Conservation (phyloP, 2,113 vertebrate species). For the Psilopsiagon aymara region DNA sequence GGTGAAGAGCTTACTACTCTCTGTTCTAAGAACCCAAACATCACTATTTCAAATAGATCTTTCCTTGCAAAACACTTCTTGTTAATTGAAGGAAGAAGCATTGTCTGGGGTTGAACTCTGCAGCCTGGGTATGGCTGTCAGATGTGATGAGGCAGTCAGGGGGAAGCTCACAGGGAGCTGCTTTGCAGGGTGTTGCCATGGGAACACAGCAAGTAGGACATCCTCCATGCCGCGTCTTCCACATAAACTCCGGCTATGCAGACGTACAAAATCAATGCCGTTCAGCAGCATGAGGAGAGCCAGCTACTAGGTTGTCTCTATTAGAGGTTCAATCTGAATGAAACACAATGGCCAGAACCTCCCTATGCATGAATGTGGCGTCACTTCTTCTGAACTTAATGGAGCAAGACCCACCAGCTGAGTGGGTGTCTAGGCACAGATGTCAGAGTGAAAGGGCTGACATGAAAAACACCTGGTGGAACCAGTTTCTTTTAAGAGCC, state of each 20-base stretch:
- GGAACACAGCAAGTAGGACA: conserved; percentile 69
- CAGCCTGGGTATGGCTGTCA: neutral
- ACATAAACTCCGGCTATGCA: neutral
- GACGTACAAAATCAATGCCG: neutral
- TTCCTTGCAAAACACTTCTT: neutral
- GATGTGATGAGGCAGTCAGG: neutral
- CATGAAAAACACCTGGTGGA: neutral
- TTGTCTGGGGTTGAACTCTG: neutral
- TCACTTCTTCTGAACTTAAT: neutral
- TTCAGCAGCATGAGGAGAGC: neutral
- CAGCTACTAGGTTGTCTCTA: neutral
- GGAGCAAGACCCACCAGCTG: accelerated
- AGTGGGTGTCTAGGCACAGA: neutral
- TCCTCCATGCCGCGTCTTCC: neutral
- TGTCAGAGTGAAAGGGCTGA: neutral
- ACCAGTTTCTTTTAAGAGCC: neutral
- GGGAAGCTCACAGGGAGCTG: neutral
- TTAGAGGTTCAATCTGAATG: neutral
- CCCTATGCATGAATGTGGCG: neutral
- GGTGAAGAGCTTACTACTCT: neutral
- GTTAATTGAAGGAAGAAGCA: neutral
- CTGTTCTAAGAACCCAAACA: neutral
- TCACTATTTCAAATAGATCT: neutral
- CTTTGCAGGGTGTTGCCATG: conserved; percentile 57
- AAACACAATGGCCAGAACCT: neutral